Evolutionary conservation across 2,888 invertebrate species (phyloP).

Genomic region (Anthophora plumipes): DNA sequence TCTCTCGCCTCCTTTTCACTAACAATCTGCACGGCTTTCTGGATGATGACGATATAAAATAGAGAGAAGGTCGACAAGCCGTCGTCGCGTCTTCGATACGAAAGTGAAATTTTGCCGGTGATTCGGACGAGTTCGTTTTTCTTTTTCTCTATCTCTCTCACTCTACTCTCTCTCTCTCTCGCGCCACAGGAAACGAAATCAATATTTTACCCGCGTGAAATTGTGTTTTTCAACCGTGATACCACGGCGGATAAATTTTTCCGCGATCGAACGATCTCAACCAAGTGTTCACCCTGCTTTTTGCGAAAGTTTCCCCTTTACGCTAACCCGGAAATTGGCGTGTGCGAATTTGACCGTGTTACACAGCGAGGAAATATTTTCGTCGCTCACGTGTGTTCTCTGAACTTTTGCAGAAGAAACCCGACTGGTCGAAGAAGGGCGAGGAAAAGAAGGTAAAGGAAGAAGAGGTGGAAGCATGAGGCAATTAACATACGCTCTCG

Average conservation of each 20-base stretch:
- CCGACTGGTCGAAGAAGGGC: conserved; percentile 97
- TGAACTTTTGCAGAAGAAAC: conserved; percentile 92
- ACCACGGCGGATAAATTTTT: neutral
- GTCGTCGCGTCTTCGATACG: neutral
- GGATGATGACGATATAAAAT: conserved; percentile 11
- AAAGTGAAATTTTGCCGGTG: too few relatives aligned
- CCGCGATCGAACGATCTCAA: neutral
- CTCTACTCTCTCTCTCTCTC: too few relatives aligned
- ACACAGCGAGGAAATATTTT: neutral
- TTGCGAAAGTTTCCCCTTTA: conserved; percentile 59
- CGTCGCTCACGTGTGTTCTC: conserved; percentile 63
- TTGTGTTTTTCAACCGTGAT: neutral
- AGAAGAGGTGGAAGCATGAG: conserved; percentile 94
- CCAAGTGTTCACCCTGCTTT: conserved; percentile 53
- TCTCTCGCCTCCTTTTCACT: conserved; percentile 50
- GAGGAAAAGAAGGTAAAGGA: conserved; percentile 94
- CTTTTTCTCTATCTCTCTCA: too few relatives aligned
- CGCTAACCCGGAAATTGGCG: conserved; percentile 56
- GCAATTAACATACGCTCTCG: conserved; percentile 44
- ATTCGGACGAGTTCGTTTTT: too few relatives aligned
- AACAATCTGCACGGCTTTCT: conserved; percentile 67
- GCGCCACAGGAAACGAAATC: neutral
- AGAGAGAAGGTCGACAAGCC: conserved; percentile 47
- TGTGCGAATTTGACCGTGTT: conserved; percentile 59
- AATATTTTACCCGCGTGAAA: neutral